A percentile compares a stretch with the other conserved stretches of the same genome.
Conservation (phyloP, 2,113 vertebrate genomes). For the Phyllopteryx taeniolatus region DNA sequence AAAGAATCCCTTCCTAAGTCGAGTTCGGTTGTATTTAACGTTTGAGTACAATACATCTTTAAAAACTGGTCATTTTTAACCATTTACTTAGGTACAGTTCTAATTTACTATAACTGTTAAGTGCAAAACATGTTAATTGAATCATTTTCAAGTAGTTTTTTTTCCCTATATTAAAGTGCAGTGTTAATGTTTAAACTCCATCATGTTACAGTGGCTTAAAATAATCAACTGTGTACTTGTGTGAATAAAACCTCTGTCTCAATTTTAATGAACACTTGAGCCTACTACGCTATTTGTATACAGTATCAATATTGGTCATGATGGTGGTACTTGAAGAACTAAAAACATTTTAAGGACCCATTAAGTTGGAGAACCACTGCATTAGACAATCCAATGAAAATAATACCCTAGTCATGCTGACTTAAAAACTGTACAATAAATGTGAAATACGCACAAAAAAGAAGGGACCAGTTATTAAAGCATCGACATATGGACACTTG, state of each 20-base stretch:
- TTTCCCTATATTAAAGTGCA: not conserved
- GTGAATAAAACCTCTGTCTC: not conserved
- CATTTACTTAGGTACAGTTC: not conserved
- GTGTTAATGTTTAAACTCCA: not conserved
- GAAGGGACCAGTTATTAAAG: slow-evolving; percentile 32
- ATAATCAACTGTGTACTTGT: no score
- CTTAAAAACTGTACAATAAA: not conserved
- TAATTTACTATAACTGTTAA: not conserved
- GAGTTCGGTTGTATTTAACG: not conserved
- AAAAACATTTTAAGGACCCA: not conserved
- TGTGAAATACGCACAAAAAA: not conserved
- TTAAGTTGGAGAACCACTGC: not conserved
- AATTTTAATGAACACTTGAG: not conserved
- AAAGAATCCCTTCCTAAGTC: not conserved
- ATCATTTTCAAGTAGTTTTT: not conserved
- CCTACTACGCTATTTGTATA: not conserved
- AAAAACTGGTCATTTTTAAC: no score
- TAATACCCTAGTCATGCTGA: not conserved
- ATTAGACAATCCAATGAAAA: not conserved
- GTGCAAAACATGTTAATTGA: not conserved
- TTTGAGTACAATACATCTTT: not conserved
- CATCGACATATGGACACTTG: not conserved
- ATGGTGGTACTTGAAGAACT: not conserved
- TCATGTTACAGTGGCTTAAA: no score
- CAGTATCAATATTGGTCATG: not conserved